These are phyloP conservation scores for Amorpha juglandis DNA, from an alignment of 2,888 invertebrate genomes.

Conservation along the genomic window DNA sequence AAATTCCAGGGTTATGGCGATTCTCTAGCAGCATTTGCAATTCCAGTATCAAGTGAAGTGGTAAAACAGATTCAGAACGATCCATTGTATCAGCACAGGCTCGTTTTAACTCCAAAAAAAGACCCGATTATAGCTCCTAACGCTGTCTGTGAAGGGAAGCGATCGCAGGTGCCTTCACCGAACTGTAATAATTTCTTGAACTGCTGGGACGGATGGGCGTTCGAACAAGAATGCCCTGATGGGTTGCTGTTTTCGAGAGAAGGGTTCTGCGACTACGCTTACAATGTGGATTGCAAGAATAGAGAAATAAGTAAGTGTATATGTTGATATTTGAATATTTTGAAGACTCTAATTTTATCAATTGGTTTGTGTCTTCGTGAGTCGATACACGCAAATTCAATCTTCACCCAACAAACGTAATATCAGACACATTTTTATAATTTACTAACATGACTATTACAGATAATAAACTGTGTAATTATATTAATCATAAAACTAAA, in stretches of 20 bases:
- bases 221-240: slow-evolving; percentile 87
- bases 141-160: slow-evolving; percentile 70
- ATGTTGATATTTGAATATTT: not conserved
- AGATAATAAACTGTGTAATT: too few species aligned
- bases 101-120: slow-evolving; percentile 56
- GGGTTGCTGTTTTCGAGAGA: slow-evolving; percentile 85
- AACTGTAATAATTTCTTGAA: slow-evolving; percentile 87
- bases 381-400: too few species aligned
- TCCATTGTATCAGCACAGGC: slow-evolving; percentile 67
- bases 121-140: slow-evolving; percentile 63
- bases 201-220: slow-evolving; percentile 88
- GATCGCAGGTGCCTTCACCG: slow-evolving; percentile 86
- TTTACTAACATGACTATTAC: too few species aligned
- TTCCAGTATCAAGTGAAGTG: slow-evolving; percentile 74
- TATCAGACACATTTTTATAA: too few species aligned
- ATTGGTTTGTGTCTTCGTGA: too few species aligned
- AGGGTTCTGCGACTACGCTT: slow-evolving; percentile 86
- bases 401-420: too few species aligned
- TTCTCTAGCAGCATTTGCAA: slow-evolving; percentile 62
- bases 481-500: too few species aligned
- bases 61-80: slow-evolving; percentile 66
- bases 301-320: slow-evolving; percentile 46
- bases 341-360: too few species aligned
- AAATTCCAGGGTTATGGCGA: slow-evolving; percentile 50
- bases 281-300: slow-evolving; percentile 86